A percentile compares a stretch with the other conserved stretches of the same genome.
Conservation (phyloP, 2,113 vertebrate genomes). For the Chunga burmeisteri region DNA sequence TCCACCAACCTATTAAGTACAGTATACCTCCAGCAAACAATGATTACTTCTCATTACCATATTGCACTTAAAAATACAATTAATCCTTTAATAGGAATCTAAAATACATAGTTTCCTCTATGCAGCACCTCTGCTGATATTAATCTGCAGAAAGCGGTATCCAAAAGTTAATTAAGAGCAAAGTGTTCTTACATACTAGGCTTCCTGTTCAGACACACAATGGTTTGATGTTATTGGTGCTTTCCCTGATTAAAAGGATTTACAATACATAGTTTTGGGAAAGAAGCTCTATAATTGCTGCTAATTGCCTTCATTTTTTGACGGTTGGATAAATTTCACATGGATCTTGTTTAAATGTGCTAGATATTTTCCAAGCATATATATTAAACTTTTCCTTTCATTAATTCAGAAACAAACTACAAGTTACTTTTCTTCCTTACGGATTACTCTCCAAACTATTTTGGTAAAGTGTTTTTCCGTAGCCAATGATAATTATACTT, state of each 20-base stretch:
- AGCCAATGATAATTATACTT: conserved; percentile 11
- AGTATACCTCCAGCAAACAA: conserved; percentile 61
- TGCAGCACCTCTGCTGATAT: not conserved
- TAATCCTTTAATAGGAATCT: conserved; percentile 65
- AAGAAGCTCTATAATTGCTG: conserved; percentile 58
- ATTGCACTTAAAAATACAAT: conserved; percentile 67
- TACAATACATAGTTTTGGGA: conserved; percentile 51
- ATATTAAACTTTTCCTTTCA: conserved; percentile 51
- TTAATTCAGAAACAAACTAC: conserved; percentile 15
- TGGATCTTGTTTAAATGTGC: conserved; percentile 9
- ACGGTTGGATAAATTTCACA: conserved; percentile 50
- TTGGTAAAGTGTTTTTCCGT: not conserved
- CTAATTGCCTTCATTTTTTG: conserved; percentile 64
- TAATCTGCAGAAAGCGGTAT: conserved; percentile 40
- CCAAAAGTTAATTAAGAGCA: conserved; percentile 43
- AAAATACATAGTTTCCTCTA: conserved; percentile 53
- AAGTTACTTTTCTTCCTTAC: conserved; percentile 1
- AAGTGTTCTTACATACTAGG: conserved; percentile 1
- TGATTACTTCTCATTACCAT: conserved; percentile 57
- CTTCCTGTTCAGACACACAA: conserved; percentile 57
- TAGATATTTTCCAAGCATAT: conserved; percentile 38
- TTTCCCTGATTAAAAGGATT: conserved; percentile 50
- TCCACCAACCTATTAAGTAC: conserved; percentile 57
- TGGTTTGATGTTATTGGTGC: conserved; percentile 28
- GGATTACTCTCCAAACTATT: not conserved